Base-by-base conservation (phyloP, 1,140 invertebrate species). In the Microplitis mediator region DNA sequence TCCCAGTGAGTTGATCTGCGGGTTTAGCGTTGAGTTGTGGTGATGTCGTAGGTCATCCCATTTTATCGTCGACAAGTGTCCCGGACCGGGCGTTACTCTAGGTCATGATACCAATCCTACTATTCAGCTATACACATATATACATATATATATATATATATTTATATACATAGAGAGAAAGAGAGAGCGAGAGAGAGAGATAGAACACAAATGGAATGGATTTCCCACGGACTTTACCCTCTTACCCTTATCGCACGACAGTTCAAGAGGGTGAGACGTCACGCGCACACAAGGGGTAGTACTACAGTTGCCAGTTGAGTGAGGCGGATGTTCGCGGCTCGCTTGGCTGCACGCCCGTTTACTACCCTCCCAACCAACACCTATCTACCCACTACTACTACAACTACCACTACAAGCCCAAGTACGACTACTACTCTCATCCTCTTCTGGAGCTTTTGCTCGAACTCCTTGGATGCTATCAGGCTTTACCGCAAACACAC, bases 51-150 rank as follows among this genome's bases (percentile, higher is more conserved):
- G 74, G 73, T 73, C 72, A 75, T 81, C 74, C 72, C 81, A 76
- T 80, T 84, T 83, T 81, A 85, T 85, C 80, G 79, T 77, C 71
- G 74, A 79, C n/a, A 32, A 60, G 71, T 78, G 79, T 75, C 76
- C 77, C 14, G 62, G n/a, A 32, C 62, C 65, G 14, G 70, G 74
- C 71, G 71, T 84, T 84, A 79, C 73, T 80, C 75, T 85, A 86
- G 85, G 84, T 86, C 84, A 86, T 79, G 80, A 77, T 81, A 81
- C 77, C 76, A 80, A 72, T 75, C 16, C 31, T 5, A 54, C 82
- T 80, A 81, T 82, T 82, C 81, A 23, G 23, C 23, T 23, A 23
- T 23, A 23, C 23, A 23, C 74, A 78, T 79, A 78, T 50, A 14
- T 32, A 75, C 13, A 34, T 45, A 65, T 13, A 6, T 61, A 13